phyloP scores from a whole-genome alignment of 2,113 vertebrate species.

The Rhynchopsitta pachyrhyncha region DNA sequence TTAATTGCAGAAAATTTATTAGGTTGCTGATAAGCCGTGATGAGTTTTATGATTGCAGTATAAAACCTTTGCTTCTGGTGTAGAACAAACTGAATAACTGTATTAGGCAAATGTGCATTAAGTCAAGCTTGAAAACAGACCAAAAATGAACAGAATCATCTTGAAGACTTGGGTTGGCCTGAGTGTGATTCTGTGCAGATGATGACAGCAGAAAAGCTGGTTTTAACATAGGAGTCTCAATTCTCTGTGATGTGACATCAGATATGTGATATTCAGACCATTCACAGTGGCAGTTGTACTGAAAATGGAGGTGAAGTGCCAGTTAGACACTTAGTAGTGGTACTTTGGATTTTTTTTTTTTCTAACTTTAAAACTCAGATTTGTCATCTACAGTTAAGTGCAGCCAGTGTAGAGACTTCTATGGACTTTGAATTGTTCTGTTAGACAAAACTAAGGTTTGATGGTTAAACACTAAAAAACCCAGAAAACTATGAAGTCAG shows the following conservation, averaged over 20 bases:
- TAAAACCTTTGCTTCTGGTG: background rate
- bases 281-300: background rate
- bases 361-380: background rate
- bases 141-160: background rate
- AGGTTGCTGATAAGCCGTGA: background rate
- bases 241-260: background rate
- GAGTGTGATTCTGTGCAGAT: background rate
- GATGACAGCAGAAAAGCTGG: background rate
- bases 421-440: background rate
- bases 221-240: background rate
- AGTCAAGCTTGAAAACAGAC: background rate
- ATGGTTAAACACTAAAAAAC: background rate
- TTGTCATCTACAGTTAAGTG: background rate
- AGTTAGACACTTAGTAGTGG: background rate
- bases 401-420: background rate
- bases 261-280: background rate
- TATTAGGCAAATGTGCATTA: background rate
- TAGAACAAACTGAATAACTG: background rate
- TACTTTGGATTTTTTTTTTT: background rate
- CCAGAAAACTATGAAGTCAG: background rate
- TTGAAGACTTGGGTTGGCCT: background rate
- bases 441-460: background rate
- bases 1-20: background rate
- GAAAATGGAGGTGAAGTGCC: background rate
- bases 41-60: background rate